A percentile compares a stretch with the other conserved stretches of the same genome.
Conservation (phyloP, 2,888 invertebrate genomes). For the Geotrupes spiniger region DNA sequence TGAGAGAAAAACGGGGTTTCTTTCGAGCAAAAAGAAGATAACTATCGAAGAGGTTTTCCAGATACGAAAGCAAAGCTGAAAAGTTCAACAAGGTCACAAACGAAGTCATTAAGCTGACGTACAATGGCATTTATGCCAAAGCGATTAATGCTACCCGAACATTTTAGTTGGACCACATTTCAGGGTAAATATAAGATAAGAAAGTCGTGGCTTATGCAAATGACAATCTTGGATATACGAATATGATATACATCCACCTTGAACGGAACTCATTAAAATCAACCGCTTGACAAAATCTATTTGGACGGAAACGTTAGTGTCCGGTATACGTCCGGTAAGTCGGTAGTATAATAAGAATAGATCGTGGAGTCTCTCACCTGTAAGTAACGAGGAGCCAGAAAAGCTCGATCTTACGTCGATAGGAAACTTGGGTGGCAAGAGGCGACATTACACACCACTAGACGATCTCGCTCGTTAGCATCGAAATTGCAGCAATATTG, state of each 20-base stretch:
- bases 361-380: constrained; percentile 54
- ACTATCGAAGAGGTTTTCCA: constrained; percentile 36
- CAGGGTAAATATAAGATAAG: constrained; percentile 47
- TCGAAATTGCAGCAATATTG: constrained; percentile 26
- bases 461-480: constrained; percentile 35
- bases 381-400: constrained; percentile 47
- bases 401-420: constrained; percentile 44
- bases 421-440: constrained; percentile 41
- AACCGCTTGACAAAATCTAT: constrained; percentile 70
- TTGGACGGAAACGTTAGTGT: constrained; percentile 53
- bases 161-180: constrained; percentile 67
- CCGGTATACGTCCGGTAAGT: too few species aligned
- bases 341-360: constrained; percentile 46
- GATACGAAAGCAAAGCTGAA: constrained; percentile 46
- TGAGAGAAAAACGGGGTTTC: too few species aligned
- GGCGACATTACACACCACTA: constrained; percentile 34
- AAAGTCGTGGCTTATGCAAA: constrained; percentile 54
- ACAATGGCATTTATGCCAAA: constrained; percentile 88
- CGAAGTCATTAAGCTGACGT: constrained; percentile 85
- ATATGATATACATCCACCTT: constrained; percentile 33
- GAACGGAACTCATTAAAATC: constrained; percentile 17
- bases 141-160: constrained; percentile 78
- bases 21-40: too few species aligned
- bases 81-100: constrained; percentile 72
- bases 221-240: constrained; percentile 54